Evolutionary conservation across 2,888 invertebrate species (phyloP).

Genomic region (Zaprionus obscuricornis): DNA sequence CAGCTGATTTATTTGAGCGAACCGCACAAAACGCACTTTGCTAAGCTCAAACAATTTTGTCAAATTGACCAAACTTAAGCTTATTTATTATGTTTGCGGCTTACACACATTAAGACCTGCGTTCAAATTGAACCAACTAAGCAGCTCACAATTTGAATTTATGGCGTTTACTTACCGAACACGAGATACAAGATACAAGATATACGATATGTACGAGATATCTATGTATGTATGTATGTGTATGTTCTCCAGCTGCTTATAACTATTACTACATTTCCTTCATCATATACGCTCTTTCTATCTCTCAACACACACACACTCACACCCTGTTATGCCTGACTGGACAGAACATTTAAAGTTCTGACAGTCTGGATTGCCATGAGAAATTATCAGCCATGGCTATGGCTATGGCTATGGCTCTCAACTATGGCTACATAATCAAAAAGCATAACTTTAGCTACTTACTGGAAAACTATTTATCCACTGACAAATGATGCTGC

Average conservation of each 20-base stretch:
- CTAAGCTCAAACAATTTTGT: constrained; percentile 74
- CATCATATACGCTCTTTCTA: not conserved
- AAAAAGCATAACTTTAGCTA: constrained; percentile 76
- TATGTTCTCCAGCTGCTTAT: not conserved
- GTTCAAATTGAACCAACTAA: constrained; percentile 55
- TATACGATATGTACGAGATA: no score
- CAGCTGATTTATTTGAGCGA: constrained; percentile 68
- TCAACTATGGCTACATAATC: constrained; percentile 54
- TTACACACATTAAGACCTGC: constrained; percentile 69
- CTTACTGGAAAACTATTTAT: constrained; percentile 76
- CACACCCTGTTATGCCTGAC: constrained; percentile 22
- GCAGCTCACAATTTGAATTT: constrained; percentile 66
- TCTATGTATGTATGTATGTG: no score
- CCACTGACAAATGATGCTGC: constrained; percentile 77
- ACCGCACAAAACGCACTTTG: constrained; percentile 44
- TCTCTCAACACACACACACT: no score
- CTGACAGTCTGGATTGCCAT: constrained; percentile 47
- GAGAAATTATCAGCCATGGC: constrained; percentile 67
- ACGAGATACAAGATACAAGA: no score
- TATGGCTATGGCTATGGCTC: not conserved
- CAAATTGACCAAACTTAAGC: constrained; percentile 79
- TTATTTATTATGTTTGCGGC: constrained; percentile 78
- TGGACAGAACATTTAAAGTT: constrained; percentile 52
- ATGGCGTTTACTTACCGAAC: constrained; percentile 53
- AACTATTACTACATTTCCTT: not conserved